phyloP scores from a whole-genome alignment of 2,797 vertebrate species.

The Molossus alvarezi region DNA sequence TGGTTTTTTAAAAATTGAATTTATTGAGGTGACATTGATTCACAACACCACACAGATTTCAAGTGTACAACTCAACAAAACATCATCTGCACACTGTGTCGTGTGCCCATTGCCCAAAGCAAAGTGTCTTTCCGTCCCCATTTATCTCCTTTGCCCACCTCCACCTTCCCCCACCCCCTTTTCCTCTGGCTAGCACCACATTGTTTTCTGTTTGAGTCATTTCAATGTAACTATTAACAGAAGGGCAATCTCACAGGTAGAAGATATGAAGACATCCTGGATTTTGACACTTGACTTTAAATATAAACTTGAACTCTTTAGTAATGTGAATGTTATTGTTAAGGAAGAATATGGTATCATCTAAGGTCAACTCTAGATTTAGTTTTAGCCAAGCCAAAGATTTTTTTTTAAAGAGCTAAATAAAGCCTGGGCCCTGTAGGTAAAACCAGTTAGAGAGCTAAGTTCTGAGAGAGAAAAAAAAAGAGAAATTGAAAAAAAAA shows the following conservation, averaged over 20 bases:
- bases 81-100: neutral
- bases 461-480: conserved; percentile 6
- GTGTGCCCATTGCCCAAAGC: neutral
- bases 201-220: neutral
- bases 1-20: neutral
- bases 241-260: neutral
- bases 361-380: conserved; percentile 71
- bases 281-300: conserved; percentile 68
- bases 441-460: conserved; percentile 23
- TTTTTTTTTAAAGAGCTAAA: conserved; percentile 52
- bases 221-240: neutral
- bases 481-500: neutral
- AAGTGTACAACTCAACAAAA: neutral
- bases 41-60: neutral
- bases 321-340: conserved; percentile 13
- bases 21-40: neutral
- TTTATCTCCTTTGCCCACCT: neutral
- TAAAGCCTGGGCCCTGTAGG: conserved; percentile 8
- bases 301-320: conserved; percentile 33
- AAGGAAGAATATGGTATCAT: conserved; percentile 60
- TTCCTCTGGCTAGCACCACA: neutral
- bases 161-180: neutral
- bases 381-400: conserved; percentile 59
- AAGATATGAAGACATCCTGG: neutral
- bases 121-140: neutral